These are phyloP conservation scores for Leuciscus waleckii DNA, from an alignment of 2,797 vertebrate species.

Conservation along the genomic window DNA sequence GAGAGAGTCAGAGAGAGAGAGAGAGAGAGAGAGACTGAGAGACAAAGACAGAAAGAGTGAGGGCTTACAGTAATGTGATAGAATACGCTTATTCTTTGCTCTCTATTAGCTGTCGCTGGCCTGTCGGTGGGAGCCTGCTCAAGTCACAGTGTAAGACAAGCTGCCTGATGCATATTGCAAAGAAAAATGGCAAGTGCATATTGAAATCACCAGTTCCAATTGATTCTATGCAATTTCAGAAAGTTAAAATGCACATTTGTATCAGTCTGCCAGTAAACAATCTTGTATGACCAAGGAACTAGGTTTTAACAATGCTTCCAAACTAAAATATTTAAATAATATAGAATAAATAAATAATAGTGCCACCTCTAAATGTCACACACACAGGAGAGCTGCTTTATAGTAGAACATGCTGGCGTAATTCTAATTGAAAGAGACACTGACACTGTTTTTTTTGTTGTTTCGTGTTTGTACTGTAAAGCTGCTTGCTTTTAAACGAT, in stretches of 20 bases:
- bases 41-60: constrained; percentile 18
- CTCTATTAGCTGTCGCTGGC: constrained; percentile 59
- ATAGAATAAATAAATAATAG: not conserved
- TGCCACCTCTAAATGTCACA: too few relatives aligned
- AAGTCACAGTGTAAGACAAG: not conserved
- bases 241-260: not conserved
- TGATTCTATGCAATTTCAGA: not conserved
- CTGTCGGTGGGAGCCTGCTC: constrained; percentile 11
- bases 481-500: not conserved
- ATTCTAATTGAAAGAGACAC: not conserved
- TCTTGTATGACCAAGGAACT: not conserved
- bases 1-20: constrained; percentile 53
- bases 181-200: not conserved
- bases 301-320: not conserved
- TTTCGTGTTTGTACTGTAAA: not conserved
- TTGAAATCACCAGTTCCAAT: constrained; percentile 3
- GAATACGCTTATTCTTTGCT: constrained; percentile 61
- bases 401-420: not conserved
- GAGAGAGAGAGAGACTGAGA: constrained; percentile 35
- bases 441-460: too few relatives aligned
- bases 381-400: not conserved
- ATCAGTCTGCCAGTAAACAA: not conserved
- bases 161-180: constrained; percentile 14
- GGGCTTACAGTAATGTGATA: constrained; percentile 49
- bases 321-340: not conserved